Percentiles rank a stretch among this genome's conserved stretches.
Evolutionary conservation across 2,888 invertebrate species (phyloP).

Genomic region (Cetonia aurata): DNA sequence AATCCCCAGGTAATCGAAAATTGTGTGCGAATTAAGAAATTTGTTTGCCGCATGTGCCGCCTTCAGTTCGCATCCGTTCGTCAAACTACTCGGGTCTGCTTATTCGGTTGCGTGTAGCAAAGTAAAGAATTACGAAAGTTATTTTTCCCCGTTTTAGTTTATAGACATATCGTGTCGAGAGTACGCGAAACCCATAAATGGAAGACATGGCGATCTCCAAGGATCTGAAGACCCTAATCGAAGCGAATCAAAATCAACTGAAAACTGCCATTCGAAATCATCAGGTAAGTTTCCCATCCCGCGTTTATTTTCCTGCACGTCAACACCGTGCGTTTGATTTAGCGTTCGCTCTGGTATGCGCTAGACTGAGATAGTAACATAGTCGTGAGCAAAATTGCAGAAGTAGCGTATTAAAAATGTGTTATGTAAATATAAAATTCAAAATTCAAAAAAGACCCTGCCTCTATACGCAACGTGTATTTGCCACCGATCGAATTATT

Average conservation of each 20-base stretch:
- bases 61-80: constrained; percentile 50
- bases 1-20: not conserved
- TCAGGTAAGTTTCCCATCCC: constrained; percentile 62
- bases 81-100: constrained; percentile 42
- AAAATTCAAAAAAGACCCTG: constrained; percentile 23
- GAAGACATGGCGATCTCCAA: constrained; percentile 63
- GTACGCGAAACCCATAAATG: constrained; percentile 51
- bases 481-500: constrained; percentile 30
- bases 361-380: constrained; percentile 26
- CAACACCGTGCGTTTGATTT: constrained; percentile 30
- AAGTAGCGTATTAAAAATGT: constrained; percentile 35
- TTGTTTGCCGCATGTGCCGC: constrained; percentile 56
- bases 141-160: constrained; percentile 31
- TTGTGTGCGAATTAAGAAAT: constrained; percentile 40
- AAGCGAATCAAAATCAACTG: constrained; percentile 63
- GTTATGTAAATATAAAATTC: constrained; percentile 42
- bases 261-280: constrained; percentile 65
- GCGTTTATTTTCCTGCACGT: constrained; percentile 42
- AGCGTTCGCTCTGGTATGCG: constrained; percentile 6
- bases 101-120: constrained; percentile 40
- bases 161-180: constrained; percentile 36
- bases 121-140: constrained; percentile 45
- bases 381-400: constrained; percentile 8
- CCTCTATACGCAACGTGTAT: constrained; percentile 5
- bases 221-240: constrained; percentile 63